Base-by-base conservation (phyloP, 2,113 vertebrate genomes). In the Cairina moschata region DNA sequence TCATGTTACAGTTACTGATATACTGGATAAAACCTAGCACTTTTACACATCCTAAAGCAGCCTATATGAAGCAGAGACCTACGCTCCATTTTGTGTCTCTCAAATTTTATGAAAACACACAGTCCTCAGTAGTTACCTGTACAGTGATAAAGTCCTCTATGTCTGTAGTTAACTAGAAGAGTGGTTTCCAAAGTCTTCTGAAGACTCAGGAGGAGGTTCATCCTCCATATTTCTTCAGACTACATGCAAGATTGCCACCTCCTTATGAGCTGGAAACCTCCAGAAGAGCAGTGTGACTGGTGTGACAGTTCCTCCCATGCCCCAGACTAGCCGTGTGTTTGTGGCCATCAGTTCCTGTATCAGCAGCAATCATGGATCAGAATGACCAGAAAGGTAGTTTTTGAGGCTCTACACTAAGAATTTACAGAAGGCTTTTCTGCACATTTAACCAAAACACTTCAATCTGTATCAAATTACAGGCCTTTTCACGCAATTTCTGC, bases 261-360 rank as follows among this genome's bases (percentile, higher is more conserved):
- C 6, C 13, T 50, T 10, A 16, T 2, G 4, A 86, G 22, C 44
- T 83, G 21, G 42, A 95, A 90, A 88, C 17, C 26, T 88, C 29
- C 9, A 67, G 2, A 1, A 79, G 13, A 3, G 22, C 50, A 32
- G 14, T 20, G 44, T 67, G 23, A 62, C 15, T 20, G 34, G 28
- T 11, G 20, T 0, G 2, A 14, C 48, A 10, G 8, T 74, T 80
- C 21, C 14, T 93, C 31, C 34, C 0, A 0, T 55, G 29, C 12
- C 6, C 31, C 42, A 82, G 83, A 32, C 15, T 9, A 72, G 8
- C 32, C 54, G 34, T 15, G 23, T 5, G 17, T 76, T 66, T 48
- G 25, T 67, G 31, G 22, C 42, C 25, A 81, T 25, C 56, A 67
- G 12, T 13, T 87, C 9, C 25, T 52, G 17, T 36, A 34, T 2